phyloP scores from a whole-genome alignment of 2,797 vertebrate species.

The Sternotherus odoratus region DNA sequence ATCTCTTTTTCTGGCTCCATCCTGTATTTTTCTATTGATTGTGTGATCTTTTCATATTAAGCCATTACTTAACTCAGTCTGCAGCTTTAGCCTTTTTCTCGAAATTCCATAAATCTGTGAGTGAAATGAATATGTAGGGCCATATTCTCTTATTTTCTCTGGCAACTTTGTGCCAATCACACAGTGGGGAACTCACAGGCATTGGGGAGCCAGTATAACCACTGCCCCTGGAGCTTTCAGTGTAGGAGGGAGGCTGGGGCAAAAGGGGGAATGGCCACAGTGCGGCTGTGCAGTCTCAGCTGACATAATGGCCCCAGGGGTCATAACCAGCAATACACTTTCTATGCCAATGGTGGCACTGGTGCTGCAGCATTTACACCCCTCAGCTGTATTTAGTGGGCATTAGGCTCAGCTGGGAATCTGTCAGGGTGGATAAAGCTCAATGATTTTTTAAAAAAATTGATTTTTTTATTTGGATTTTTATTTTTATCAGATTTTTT shows the following conservation, averaged over 20 bases:
- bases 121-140: not conserved
- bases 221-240: not conserved
- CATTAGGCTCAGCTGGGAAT: constrained; percentile 17
- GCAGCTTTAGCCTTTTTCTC: not conserved
- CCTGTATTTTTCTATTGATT: not conserved
- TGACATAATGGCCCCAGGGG: not conserved
- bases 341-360: constrained; percentile 46
- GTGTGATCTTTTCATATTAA: not conserved
- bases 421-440: no score
- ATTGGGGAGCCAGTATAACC: not conserved
- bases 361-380: constrained; percentile 4
- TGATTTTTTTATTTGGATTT: no score
- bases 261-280: not conserved
- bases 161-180: not conserved
- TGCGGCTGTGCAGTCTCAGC: not conserved
- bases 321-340: not conserved
- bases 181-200: not conserved
- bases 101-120: not conserved
- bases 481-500: no score
- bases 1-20: not conserved
- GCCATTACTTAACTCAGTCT: not conserved
- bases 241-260: not conserved
- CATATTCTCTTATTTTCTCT: not conserved
- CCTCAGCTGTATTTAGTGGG: constrained; percentile 5
- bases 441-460: no score